These are phyloP conservation scores for Cromileptes altivelis DNA, from an alignment of 2,113 vertebrate species.

Conservation along the genomic window DNA sequence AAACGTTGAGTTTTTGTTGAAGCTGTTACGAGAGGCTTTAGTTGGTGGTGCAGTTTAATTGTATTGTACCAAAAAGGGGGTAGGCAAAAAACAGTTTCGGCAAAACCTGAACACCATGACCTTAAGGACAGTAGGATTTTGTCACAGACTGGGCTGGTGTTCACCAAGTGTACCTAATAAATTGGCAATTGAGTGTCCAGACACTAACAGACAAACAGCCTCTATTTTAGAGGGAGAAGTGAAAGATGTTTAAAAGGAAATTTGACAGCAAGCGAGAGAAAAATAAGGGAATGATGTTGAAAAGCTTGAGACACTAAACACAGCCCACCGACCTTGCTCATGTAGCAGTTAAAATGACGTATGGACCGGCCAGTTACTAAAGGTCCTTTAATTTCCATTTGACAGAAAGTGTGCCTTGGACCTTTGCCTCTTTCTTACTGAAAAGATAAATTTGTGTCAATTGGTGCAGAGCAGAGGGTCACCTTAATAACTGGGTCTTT, in stretches of 20 bases:
- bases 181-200: neutral
- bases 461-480: constrained; percentile 17
- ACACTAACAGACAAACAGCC: neutral
- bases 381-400: neutral
- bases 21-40: too few relatives aligned
- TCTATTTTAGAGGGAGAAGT: neutral
- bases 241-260: neutral
- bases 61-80: too few relatives aligned
- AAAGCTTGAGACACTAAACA: neutral
- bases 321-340: neutral
- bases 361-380: constrained; percentile 9
- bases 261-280: neutral
- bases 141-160: too few relatives aligned
- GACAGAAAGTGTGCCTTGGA: neutral
- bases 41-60: too few relatives aligned
- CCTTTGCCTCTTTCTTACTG: constrained; percentile 12
- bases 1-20: too few relatives aligned
- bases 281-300: neutral
- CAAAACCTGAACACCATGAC: too few relatives aligned
- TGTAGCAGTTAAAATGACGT: constrained; percentile 17
- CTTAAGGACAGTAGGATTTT: too few relatives aligned
- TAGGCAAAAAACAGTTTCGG: too few relatives aligned
- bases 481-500: constrained; percentile 94
- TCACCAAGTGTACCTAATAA: too few relatives aligned
- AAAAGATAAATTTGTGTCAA: neutral